Base-by-base conservation (phyloP, 2,113 vertebrate genomes). In the Protobothrops flavoviridis region DNA sequence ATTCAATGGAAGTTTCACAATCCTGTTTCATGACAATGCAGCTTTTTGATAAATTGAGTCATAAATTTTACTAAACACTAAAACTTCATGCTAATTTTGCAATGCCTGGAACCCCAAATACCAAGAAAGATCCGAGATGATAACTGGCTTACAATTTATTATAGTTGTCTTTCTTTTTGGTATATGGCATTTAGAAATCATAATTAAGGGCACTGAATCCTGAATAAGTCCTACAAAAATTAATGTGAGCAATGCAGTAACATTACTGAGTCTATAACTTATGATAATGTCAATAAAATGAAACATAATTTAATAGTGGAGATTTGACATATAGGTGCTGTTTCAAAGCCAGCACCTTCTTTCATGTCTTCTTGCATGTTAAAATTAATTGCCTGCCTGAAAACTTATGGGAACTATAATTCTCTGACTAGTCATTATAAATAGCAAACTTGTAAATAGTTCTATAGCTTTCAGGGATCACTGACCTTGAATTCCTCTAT, bases 371-470 rank as follows among this genome's bases (percentile, higher is more conserved):
- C 43, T 91, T 93, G 52, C 43, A 2, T 45, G 90, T 88, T 96
- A 93, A 97, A 96, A 93, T 96, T 89, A 95, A 97, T 91, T 1
- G 1, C 93, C 96, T 97, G 94, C 94, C 93, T 94, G 94, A 92
- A 95, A 94, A 94, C 94, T 96, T 95, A 93, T 4, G 93, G 90
- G 93, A 95, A 94, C 95, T 97, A 94, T 96, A 96, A 96, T 96
- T 97, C 96, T 95, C 92, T 94, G 94, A 94, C 95, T 90, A 95
- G 95, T 94, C 89, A 94, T 96, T 98, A 97, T 98, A 97, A 97
- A 97, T 97, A 98, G 94, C 92, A 93, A 96, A 92, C 94, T 95
- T 97, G 95, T 96, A 96, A 97, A 94, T 97, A 97, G 92, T 97
- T 96, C 95, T 96, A 94, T 93, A 96, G 95, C 87, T 95, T 96